A percentile compares a stretch with the other conserved stretches of the same genome.
These are phyloP conservation scores for Taphrorychus bicolor DNA, from an alignment of 2,888 invertebrate species.

Conservation along the genomic window DNA sequence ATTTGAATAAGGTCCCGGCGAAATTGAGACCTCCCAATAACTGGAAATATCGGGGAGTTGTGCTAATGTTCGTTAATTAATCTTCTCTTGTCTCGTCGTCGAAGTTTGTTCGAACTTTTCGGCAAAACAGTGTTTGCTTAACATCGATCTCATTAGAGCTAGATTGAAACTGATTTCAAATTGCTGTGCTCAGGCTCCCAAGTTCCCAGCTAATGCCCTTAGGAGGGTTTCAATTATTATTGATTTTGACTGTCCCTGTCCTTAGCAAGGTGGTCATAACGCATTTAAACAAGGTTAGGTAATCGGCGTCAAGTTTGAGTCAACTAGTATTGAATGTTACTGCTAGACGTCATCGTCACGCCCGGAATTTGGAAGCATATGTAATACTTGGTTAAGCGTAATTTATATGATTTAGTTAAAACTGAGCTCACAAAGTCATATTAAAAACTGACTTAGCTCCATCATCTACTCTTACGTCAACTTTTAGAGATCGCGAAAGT, in stretches of 20 bases:
- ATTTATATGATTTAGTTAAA: too few species aligned
- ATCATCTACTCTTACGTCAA: neutral
- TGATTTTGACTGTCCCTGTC: too few species aligned
- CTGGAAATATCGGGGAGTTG: neutral
- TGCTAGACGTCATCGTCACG: too few species aligned
- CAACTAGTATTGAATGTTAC: too few species aligned
- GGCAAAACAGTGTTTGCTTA: neutral
- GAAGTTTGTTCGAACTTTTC: conserved; percentile 2
- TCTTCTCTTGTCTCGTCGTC: conserved; percentile 5
- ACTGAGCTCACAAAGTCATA: too few species aligned
- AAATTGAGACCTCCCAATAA: neutral
- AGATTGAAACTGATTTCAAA: neutral
- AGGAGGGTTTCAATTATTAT: neutral
- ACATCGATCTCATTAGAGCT: conserved; percentile 1
- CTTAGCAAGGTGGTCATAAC: too few species aligned
- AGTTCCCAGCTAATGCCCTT: neutral
- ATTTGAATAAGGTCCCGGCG: neutral
- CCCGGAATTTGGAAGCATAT: too few species aligned
- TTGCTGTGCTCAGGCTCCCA: neutral
- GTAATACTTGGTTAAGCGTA: too few species aligned
- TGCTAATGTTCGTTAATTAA: conserved; percentile 6
- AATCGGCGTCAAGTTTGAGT: too few species aligned
- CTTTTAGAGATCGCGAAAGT: neutral
- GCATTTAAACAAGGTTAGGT: too few species aligned
- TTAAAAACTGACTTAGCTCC: too few species aligned